These are phyloP conservation scores for Cinara cedri DNA, from an alignment of 2,888 invertebrate genomes.

Conservation along the genomic window DNA sequence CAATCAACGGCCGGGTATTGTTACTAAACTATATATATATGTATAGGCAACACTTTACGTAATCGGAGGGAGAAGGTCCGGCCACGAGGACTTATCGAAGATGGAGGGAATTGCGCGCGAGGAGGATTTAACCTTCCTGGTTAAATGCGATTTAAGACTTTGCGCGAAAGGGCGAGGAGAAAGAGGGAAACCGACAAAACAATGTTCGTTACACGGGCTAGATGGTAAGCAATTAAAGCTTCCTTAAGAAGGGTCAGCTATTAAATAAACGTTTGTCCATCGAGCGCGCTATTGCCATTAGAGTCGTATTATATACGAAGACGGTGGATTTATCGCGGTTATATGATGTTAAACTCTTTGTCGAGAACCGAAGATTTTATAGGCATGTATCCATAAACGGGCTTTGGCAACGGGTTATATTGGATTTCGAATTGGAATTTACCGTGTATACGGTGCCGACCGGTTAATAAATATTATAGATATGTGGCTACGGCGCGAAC, in stretches of 20 bases:
- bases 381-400: too few species aligned
- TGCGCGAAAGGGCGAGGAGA: too few species aligned
- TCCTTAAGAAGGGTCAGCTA: conserved; percentile 24
- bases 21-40: too few species aligned
- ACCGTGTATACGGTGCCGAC: too few species aligned
- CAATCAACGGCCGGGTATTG: neutral
- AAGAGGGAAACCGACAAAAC: neutral
- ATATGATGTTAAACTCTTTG: conserved; percentile 29
- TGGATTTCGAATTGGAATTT: too few species aligned
- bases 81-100: neutral
- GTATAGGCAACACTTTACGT: neutral
- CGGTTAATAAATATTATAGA: too few species aligned
- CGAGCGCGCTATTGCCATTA: conserved; percentile 21
- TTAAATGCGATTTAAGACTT: conserved; percentile 27
- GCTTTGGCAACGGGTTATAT: too few species aligned
- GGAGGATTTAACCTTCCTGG: too few species aligned
- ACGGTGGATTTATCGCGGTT: conserved; percentile 28
- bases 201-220: conserved; percentile 17
- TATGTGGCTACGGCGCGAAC: too few species aligned
- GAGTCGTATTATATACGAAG: neutral
- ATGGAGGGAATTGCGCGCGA: neutral
- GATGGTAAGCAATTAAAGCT: conserved; percentile 15
- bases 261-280: conserved; percentile 46
- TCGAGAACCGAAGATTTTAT: neutral
- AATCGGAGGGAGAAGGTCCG: neutral